Conservation (phyloP, 2,888 invertebrate species). For the Cepaea hortensis region DNA sequence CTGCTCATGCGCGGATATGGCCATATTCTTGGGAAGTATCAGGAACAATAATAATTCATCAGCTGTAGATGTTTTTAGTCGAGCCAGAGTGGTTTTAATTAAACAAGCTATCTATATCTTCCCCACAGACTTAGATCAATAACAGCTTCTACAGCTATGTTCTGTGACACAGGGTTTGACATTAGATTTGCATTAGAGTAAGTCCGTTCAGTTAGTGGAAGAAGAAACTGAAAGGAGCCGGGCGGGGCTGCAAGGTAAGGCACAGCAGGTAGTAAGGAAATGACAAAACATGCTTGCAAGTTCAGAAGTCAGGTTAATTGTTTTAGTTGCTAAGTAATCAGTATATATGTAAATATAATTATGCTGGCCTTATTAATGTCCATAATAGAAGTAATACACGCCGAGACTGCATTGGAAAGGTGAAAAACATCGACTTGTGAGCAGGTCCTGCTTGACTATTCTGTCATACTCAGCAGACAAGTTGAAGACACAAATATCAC, state of each 20-base stretch:
- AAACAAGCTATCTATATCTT: background rate
- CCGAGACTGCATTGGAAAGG: too few relatives aligned
- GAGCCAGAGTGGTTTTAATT: background rate
- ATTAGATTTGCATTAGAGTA: constrained; percentile 10
- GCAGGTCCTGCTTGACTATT: too few relatives aligned
- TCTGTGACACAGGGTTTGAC: background rate
- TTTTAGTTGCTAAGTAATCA: too few relatives aligned
- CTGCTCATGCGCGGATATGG: constrained; percentile 47
- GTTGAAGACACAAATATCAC: too few relatives aligned
- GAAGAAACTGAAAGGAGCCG: background rate
- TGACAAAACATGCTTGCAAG: background rate
- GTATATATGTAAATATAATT: too few relatives aligned
- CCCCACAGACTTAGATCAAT: background rate
- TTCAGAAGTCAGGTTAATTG: too few relatives aligned
- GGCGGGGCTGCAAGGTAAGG: constrained; percentile 23
- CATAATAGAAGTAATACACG: too few relatives aligned
- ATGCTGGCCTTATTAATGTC: too few relatives aligned
- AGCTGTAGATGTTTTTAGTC: constrained; percentile 41
- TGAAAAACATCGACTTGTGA: too few relatives aligned
- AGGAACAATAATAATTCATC: constrained; percentile 43
- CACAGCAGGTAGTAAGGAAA: constrained; percentile 25
- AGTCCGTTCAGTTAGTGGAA: background rate
- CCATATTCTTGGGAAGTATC: constrained; percentile 46
- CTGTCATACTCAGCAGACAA: too few relatives aligned
- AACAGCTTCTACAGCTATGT: constrained; percentile 11